Percentiles rank a stretch among this genome's conserved stretches.
phyloP scores from a whole-genome alignment of 2,113 vertebrate species.

The Alectura lathami region DNA sequence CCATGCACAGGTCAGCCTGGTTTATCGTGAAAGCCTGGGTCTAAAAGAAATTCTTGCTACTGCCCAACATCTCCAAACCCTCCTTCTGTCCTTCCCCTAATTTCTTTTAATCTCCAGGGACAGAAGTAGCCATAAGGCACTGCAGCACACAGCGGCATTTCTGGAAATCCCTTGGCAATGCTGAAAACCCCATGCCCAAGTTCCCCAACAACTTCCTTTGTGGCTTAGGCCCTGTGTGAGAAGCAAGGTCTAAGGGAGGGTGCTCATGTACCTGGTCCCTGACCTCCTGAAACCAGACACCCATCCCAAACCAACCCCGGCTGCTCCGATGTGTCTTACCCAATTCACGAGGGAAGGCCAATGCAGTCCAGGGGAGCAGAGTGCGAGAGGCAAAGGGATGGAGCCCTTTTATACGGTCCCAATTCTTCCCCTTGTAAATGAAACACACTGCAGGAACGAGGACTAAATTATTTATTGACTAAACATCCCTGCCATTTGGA shows the following conservation, averaged over 20 bases:
- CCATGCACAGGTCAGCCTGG: not conserved
- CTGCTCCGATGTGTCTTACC: not conserved
- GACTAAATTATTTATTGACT: conserved; percentile 45
- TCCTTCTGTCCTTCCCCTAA: not conserved
- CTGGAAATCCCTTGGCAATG: not conserved
- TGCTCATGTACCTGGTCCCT: rapidly evolving
- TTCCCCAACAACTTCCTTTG: not conserved
- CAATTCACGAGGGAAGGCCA: not conserved
- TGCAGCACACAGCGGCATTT: rapidly evolving
- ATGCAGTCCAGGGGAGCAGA: not conserved
- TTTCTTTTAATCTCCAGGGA: not conserved
- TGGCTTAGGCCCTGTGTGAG: not conserved
- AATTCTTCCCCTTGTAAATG: not conserved
- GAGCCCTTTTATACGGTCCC: conserved; percentile 15
- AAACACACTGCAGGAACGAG: conserved; percentile 47
- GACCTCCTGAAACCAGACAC: not conserved
- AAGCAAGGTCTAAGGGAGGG: not conserved
- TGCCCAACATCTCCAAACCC: not conserved
- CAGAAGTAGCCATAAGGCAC: not conserved
- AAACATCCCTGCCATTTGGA: conserved; percentile 33
- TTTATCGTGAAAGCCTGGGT: not conserved
- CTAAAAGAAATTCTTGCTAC: not conserved
- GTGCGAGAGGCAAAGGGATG: not conserved
- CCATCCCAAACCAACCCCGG: not conserved
- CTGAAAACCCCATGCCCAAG: not conserved